A percentile compares a stretch with the other conserved stretches of the same genome.
Evolutionary conservation across 1,140 invertebrate species (phyloP).

Genomic region (Calephelis virginiensis): DNA sequence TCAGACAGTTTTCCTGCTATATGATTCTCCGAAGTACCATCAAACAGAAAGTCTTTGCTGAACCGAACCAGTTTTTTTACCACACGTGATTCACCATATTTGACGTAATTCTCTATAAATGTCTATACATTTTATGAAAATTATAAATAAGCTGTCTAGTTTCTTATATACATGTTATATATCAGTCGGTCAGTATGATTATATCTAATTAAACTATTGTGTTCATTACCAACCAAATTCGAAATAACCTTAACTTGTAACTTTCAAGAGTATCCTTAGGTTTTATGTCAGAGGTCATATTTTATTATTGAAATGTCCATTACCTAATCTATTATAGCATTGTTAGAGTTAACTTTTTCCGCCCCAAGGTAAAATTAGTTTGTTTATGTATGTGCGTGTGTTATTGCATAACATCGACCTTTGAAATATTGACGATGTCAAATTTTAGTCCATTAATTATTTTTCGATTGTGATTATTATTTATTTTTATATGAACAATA

Average conservation of each 20-base stretch:
- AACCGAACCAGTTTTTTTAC: too few relatives aligned
- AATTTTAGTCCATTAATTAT: slow-evolving; percentile 1
- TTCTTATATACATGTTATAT: too few relatives aligned
- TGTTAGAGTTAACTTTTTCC: slow-evolving; percentile 6
- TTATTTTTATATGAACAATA: not conserved
- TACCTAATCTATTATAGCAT: slow-evolving; percentile 5
- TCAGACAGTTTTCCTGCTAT: too few relatives aligned
- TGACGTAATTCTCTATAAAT: too few relatives aligned
- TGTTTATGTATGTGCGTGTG: not conserved
- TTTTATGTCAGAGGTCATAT: slow-evolving; percentile 9
- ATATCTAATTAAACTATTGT: slow-evolving; percentile 6
- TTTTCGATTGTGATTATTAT: slow-evolving; percentile 1
- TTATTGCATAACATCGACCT: not conserved
- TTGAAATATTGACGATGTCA: slow-evolving; percentile 6
- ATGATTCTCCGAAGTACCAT: too few relatives aligned
- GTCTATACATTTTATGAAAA: too few relatives aligned
- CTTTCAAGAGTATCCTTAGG: slow-evolving; percentile 12
- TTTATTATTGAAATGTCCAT: slow-evolving; percentile 16
- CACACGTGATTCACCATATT: too few relatives aligned
- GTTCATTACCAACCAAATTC: slow-evolving; percentile 6
- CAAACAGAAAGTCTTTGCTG: too few relatives aligned
- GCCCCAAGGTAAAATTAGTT: slow-evolving; percentile 7
- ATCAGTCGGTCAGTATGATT: too few relatives aligned
- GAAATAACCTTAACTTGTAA: slow-evolving; percentile 11
- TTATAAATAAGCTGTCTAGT: too few relatives aligned